Conservation (phyloP, 2,888 invertebrate species). For the Stenodera caucasica region DNA sequence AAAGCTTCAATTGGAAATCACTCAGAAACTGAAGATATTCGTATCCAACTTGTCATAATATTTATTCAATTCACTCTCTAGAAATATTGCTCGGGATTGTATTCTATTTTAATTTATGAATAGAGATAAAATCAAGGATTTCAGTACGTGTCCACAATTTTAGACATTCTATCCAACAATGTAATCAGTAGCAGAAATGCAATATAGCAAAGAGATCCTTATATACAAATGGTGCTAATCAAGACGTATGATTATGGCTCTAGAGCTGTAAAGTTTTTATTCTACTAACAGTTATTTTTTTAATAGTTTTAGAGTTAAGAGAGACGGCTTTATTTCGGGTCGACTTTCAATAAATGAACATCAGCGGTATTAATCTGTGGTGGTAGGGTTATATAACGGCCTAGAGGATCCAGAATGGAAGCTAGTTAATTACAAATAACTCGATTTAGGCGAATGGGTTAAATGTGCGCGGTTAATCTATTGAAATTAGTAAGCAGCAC, state of each 20-base stretch:
- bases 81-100: neutral
- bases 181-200: constrained; percentile 36
- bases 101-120: no score
- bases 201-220: constrained; percentile 51
- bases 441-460: constrained; percentile 57
- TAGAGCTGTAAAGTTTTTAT: constrained; percentile 46
- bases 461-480: constrained; percentile 57
- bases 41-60: neutral
- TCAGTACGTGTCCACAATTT: constrained; percentile 19
- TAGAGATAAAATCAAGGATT: neutral
- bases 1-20: neutral
- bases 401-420: constrained; percentile 40
- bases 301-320: no score
- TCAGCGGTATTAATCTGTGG: constrained; percentile 42
- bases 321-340: neutral
- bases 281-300: no score
- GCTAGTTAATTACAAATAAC: constrained; percentile 58
- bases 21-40: neutral
- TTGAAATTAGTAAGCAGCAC: constrained; percentile 58
- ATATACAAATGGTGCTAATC: constrained; percentile 57
- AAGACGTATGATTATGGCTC: constrained; percentile 57
- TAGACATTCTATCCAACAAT: constrained; percentile 37
- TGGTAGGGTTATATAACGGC: constrained; percentile 18
- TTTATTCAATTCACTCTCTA: neutral
- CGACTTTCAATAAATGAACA: constrained; percentile 39